Conservation (phyloP, 2,113 vertebrate species). For the Malurus alboscapulatus region DNA sequence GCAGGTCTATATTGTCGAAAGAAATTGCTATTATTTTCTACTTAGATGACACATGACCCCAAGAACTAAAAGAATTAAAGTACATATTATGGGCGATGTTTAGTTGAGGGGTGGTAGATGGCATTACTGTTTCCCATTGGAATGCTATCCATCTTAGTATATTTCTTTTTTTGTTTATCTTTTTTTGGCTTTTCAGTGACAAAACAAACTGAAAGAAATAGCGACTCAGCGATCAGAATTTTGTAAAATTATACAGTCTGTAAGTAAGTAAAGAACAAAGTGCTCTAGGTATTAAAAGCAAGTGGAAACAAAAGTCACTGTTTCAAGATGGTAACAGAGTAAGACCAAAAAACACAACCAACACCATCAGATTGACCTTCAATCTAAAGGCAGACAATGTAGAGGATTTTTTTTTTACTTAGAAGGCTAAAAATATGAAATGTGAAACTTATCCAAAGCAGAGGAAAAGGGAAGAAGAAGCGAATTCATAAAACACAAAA, state of each 20-base stretch:
- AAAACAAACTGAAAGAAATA: not conserved
- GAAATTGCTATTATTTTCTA: not conserved
- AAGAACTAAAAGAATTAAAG: not conserved
- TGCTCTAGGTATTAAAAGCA: not conserved
- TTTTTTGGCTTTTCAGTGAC: not conserved
- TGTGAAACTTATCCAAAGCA: not conserved
- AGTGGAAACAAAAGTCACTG: not conserved
- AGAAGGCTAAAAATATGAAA: not conserved
- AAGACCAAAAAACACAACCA: not conserved
- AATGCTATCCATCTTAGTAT: not conserved
- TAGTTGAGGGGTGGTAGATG: accelerated
- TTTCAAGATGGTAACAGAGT: not conserved
- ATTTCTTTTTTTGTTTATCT: not conserved
- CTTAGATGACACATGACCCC: not conserved
- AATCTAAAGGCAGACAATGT: not conserved
- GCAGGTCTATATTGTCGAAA: not conserved
- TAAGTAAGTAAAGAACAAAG: not conserved
- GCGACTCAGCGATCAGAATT: not conserved
- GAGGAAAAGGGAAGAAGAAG: not conserved
- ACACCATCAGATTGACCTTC: not conserved
- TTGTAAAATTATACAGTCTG: not conserved
- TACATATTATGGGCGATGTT: not conserved
- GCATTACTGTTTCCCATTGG: not conserved
- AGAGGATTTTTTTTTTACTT: not conserved
- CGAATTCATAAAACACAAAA: not conserved